Evolutionary conservation across 2,797 vertebrate genomes (phyloP).

Genomic region (Poecilia gillii): DNA sequence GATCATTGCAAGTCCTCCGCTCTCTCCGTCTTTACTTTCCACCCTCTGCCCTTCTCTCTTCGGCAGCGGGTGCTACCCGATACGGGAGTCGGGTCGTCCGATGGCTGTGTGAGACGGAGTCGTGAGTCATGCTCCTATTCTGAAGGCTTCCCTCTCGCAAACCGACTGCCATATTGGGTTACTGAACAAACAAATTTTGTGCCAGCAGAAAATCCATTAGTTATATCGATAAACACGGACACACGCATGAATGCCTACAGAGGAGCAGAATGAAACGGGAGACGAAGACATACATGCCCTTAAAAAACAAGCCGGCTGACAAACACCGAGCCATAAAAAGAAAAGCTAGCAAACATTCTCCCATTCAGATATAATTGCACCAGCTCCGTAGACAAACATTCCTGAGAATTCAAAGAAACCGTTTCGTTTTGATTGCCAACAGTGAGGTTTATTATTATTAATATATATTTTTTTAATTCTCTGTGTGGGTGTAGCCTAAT

Average conservation of each 20-base stretch:
- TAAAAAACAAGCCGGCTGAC: constrained; percentile 14
- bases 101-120: constrained; percentile 71
- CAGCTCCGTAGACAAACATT: constrained; percentile 37
- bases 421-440: not conserved
- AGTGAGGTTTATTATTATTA: not conserved
- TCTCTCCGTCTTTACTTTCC: not conserved
- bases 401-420: not conserved
- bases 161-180: constrained; percentile 69
- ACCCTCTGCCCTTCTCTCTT: constrained; percentile 12
- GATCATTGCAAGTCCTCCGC: constrained; percentile 39
- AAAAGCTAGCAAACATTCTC: constrained; percentile 21
- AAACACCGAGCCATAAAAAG: constrained; percentile 16
- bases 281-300: constrained; percentile 24
- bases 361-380: constrained; percentile 23
- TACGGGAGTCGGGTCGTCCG: constrained; percentile 76
- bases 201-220: constrained; percentile 79
- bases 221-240: constrained; percentile 76
- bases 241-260: constrained; percentile 26
- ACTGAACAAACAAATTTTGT: constrained; percentile 79
- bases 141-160: constrained; percentile 75
- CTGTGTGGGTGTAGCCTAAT: constrained; percentile 3
- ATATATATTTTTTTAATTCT: not conserved
- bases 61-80: constrained; percentile 50
- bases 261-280: constrained; percentile 42
- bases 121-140: constrained; percentile 82